phyloP scores from a whole-genome alignment of 2,888 invertebrate genomes.

The Gordius sp. region DNA sequence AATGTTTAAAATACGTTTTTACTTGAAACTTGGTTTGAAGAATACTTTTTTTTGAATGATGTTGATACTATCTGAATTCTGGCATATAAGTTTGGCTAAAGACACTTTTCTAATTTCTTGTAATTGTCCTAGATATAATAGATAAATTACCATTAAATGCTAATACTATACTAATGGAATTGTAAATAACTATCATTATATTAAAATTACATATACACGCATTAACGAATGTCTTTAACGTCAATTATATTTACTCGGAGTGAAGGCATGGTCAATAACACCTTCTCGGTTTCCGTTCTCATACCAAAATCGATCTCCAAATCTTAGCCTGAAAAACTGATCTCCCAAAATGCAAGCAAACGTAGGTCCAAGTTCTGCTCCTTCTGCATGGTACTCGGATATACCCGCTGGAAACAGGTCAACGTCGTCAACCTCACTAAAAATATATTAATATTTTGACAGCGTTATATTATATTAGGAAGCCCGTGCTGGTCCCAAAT shows the following conservation, averaged over 20 bases:
- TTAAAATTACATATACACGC: too few relatives aligned
- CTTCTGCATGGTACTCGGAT: conserved; percentile 9
- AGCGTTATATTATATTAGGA: too few relatives aligned
- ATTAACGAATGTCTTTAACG: too few relatives aligned
- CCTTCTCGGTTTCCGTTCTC: neutral
- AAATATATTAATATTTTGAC: neutral
- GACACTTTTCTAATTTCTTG: neutral
- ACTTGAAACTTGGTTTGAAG: neutral
- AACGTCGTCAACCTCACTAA: conserved; percentile 9
- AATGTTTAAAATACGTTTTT: neutral
- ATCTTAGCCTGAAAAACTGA: conserved; percentile 4
- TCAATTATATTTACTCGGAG: conserved; percentile 1
- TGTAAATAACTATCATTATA: neutral
- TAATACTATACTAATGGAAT: too few relatives aligned
- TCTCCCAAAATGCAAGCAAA: conserved; percentile 10
- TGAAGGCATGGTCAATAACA: conserved; percentile 5
- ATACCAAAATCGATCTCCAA: conserved; percentile 8
- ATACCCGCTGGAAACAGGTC: neutral
- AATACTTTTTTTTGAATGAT: neutral
- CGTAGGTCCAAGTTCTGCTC: neutral
- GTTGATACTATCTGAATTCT: neutral
- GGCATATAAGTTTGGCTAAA: neutral
- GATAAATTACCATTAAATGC: too few relatives aligned
- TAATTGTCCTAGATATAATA: neutral
- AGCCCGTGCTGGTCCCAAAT: too few relatives aligned